Base-by-base conservation (phyloP, 2,113 vertebrate species). In the Erythrocercus mccallii region DNA sequence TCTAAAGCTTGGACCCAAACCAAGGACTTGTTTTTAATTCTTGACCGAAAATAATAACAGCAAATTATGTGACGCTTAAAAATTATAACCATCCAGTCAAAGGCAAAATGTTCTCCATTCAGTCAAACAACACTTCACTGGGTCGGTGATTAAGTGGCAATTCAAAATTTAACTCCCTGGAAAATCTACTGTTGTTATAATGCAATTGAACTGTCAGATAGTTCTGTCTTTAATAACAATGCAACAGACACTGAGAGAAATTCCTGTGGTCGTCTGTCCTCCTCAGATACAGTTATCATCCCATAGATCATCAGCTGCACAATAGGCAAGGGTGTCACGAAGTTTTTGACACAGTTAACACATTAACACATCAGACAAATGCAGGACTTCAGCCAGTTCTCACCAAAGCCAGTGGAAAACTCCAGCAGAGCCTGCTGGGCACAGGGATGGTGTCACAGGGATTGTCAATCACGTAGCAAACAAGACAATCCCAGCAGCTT, bases 281-380 rank as follows among this genome's bases (percentile, higher is more conserved):
- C 91, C 69, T 95, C 95, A 90, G 95, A 96, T 96, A 92, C 72
- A 94, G 93, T 71, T 96, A 96, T 95, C 92, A 95, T 90, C 90
- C 85, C 86, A 13, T 54, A 83, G 83, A 95, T 96, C 89, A 94
- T 92, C 80, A 37, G 74, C 91, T 73, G 90, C 72, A 97, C 92
- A 94, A 96, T 70, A 45, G 91, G 86, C 93, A 90, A 95, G 71
- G 87, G 89, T 96, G 94, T 91, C 30, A 4, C 82, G 53, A 90
- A 92, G 93, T 77, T 96, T 94, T 93, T 96, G 92, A 97, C 95
- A 94, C 89, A 90, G 95, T 94, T 96, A 88, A 68, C 94, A 81
- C 94, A 95, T 97, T 96, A 97, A 76, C 96, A 95, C 95, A 78
- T 95, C 81, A 88, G 65, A 91, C 93, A 88, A 86, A 95, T 27